phyloP scores from a whole-genome alignment of 2,888 invertebrate genomes.

The Gymnoscelis rufifasciata region DNA sequence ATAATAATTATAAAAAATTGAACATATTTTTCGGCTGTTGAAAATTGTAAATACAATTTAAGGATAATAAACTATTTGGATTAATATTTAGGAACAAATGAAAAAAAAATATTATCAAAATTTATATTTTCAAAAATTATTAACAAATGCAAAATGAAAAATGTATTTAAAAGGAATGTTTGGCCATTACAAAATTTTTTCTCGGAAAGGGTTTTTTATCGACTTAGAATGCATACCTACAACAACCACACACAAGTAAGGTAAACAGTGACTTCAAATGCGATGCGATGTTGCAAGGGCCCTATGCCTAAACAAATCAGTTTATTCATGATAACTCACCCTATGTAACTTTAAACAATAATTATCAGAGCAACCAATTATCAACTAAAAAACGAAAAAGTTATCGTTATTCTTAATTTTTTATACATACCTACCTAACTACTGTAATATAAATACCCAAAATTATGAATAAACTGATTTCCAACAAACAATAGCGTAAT shows the following conservation, averaged over 20 bases:
- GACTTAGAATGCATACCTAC: conserved; percentile 66
- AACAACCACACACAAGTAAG: conserved; percentile 67
- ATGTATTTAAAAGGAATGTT: conserved; percentile 74
- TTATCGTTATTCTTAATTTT: no score
- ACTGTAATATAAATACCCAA: conserved; percentile 20
- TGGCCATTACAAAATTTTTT: conserved; percentile 73
- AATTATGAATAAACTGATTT: conserved; percentile 62
- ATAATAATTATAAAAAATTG: conserved; percentile 74
- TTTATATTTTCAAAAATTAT: conserved; percentile 80
- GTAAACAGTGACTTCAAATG: conserved; percentile 69
- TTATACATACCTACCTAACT: conserved; percentile 7
- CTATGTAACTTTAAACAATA: neutral
- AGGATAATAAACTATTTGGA: conserved; percentile 80
- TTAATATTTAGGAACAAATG: conserved; percentile 78
- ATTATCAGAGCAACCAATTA: no score
- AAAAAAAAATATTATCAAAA: conserved; percentile 77
- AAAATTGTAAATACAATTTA: conserved; percentile 80
- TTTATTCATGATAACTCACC: conserved; percentile 39
- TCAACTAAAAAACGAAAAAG: no score
- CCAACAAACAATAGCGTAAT: conserved; percentile 73
- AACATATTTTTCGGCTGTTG: conserved; percentile 80
- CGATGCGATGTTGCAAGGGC: conserved; percentile 68
- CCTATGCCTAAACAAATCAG: conserved; percentile 58
- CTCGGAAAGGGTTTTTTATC: conserved; percentile 70
- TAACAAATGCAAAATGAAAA: conserved; percentile 77